phyloP scores from a whole-genome alignment of 2,888 invertebrate species.

The Eristalis tenax region DNA sequence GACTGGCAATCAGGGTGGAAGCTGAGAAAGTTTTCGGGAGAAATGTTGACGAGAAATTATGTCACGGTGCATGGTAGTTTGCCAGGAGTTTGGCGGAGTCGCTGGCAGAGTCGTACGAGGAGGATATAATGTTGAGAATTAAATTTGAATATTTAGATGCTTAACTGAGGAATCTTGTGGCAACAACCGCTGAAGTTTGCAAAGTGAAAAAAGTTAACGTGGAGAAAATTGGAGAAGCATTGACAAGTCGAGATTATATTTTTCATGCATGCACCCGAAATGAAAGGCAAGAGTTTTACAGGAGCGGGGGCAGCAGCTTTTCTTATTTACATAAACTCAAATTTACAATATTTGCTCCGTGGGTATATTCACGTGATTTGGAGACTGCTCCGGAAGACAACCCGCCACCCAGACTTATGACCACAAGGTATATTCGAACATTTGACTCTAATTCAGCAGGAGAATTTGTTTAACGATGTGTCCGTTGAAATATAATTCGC shows the following conservation, averaged over 20 bases:
- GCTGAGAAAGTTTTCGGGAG: background rate
- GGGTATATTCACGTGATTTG: too few species aligned
- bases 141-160: background rate
- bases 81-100: background rate
- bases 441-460: too few species aligned
- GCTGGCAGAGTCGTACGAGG: background rate
- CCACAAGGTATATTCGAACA: too few species aligned
- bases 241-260: background rate
- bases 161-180: background rate
- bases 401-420: too few species aligned
- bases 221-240: background rate
- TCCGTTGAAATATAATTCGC: too few species aligned
- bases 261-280: too few species aligned
- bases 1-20: background rate
- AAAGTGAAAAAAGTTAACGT: background rate
- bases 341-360: too few species aligned
- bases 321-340: too few species aligned
- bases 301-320: too few species aligned
- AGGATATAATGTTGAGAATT: background rate
- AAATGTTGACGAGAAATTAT: background rate
- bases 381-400: too few species aligned
- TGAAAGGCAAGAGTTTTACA: too few species aligned
- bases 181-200: background rate
- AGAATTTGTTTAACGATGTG: too few species aligned
- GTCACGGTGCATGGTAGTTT: background rate